Conservation (phyloP, 2,113 vertebrate genomes). For the Rhabdomys dilectus region DNA sequence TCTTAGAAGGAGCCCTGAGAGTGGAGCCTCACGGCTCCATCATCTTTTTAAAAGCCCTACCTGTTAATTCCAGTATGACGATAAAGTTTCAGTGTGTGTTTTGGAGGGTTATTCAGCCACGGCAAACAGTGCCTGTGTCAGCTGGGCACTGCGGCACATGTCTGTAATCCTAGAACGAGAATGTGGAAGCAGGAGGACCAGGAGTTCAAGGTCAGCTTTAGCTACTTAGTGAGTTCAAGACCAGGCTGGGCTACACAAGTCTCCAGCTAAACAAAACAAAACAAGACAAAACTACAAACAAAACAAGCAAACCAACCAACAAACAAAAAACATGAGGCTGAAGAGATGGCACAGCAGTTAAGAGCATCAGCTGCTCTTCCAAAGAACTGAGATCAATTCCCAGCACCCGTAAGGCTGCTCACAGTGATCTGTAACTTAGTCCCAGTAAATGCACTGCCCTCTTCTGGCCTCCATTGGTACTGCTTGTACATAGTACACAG, state of each 20-base stretch:
- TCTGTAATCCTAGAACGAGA: background rate
- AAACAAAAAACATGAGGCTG: background rate
- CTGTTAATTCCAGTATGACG: background rate
- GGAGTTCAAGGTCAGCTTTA: background rate
- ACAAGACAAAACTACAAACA: background rate
- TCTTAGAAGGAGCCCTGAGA: background rate
- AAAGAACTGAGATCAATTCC: background rate
- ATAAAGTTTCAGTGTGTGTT: background rate
- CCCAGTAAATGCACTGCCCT: background rate
- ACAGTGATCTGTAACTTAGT: background rate
- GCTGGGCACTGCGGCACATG: too few relatives aligned
- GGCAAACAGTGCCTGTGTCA: background rate
- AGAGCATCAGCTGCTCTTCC: background rate
- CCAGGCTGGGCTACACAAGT: background rate
- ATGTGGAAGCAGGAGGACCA: background rate
- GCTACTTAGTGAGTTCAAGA: background rate
- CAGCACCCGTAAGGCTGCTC: background rate
- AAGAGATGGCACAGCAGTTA: background rate
- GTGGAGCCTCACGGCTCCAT: rapidly evolving
- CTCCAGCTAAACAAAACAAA: background rate
- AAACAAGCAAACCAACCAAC: background rate
- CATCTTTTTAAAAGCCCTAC: too few relatives aligned
- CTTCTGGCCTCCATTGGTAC: background rate
- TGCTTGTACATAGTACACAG: background rate
- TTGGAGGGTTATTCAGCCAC: background rate